These are phyloP conservation scores for Eumeta japonica DNA, from an alignment of 1,140 invertebrate genomes.

Conservation along the genomic window DNA sequence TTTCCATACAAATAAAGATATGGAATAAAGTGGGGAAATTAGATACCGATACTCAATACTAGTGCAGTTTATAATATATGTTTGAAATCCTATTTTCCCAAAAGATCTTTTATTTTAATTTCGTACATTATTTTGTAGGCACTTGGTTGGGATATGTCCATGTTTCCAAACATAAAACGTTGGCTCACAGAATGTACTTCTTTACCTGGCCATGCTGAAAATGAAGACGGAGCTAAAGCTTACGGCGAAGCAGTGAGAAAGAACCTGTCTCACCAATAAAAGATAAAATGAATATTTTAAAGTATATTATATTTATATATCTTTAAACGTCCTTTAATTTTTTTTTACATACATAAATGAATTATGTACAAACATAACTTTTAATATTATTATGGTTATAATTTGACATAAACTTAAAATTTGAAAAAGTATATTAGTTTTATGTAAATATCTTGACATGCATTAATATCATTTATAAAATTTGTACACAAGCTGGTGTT, in stretches of 20 bases:
- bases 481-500: constrained; percentile 67
- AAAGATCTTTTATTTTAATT: background rate
- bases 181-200: constrained; percentile 64
- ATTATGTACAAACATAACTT: background rate
- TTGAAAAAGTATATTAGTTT: constrained; percentile 21
- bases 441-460: too few species aligned
- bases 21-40: too few species aligned
- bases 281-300: constrained; percentile 38
- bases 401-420: constrained; percentile 8
- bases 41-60: too few species aligned
- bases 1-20: too few species aligned
- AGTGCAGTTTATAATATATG: too few species aligned
- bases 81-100: too few species aligned
- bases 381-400: constrained; percentile 6
- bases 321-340: too few species aligned
- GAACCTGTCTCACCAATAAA: too few species aligned
- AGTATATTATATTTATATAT: constrained; percentile 1
- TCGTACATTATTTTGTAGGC: constrained; percentile 48
- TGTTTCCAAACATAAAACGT: constrained; percentile 63
- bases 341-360: background rate
- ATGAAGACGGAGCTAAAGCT: constrained; percentile 54
- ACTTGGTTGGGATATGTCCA: constrained; percentile 64
- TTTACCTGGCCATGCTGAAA: constrained; percentile 57
- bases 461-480: constrained; percentile 45
- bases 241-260: constrained; percentile 58